Percentiles rank a stretch among this genome's conserved stretches.
These are phyloP conservation scores for Melanotaenia nigrans DNA, from an alignment of 2,797 vertebrate genomes.

Conservation along the genomic window DNA sequence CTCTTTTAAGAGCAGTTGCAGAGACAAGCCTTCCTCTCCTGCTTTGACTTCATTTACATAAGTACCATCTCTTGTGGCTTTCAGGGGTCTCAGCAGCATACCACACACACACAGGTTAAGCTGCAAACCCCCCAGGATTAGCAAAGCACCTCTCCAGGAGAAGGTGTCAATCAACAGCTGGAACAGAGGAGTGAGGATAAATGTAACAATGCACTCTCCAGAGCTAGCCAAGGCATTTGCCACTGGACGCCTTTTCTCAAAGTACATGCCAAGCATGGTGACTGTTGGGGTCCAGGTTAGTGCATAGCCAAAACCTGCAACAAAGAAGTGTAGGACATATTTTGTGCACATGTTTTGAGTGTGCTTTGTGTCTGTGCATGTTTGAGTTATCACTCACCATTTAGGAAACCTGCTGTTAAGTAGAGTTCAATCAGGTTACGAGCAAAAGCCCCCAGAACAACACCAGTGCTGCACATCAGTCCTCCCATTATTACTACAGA, in stretches of 20 bases:
- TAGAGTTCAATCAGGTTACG: slow-evolving; percentile 71
- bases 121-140: slow-evolving; percentile 83
- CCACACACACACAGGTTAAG: slow-evolving; percentile 85
- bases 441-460: slow-evolving; percentile 60
- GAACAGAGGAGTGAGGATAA: slow-evolving; percentile 85
- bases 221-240: slow-evolving; percentile 84
- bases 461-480: slow-evolving; percentile 69
- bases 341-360: background rate
- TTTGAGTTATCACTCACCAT: slow-evolving; percentile 54
- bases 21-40: slow-evolving; percentile 26
- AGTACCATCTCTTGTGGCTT: slow-evolving; percentile 29
- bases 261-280: slow-evolving; percentile 79
- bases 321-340: background rate
- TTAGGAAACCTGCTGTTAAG: slow-evolving; percentile 71
- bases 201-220: slow-evolving; percentile 85
- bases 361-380: background rate
- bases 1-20: slow-evolving; percentile 30
- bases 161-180: slow-evolving; percentile 84
- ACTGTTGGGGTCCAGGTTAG: slow-evolving; percentile 77
- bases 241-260: slow-evolving; percentile 79
- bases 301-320: slow-evolving; percentile 72
- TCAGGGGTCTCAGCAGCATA: slow-evolving; percentile 80
- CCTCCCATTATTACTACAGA: slow-evolving; percentile 72
- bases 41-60: slow-evolving; percentile 27
- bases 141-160: slow-evolving; percentile 85